These are phyloP conservation scores for Halcyon badia DNA, from an alignment of 2,797 vertebrate genomes.

Conservation along the genomic window DNA sequence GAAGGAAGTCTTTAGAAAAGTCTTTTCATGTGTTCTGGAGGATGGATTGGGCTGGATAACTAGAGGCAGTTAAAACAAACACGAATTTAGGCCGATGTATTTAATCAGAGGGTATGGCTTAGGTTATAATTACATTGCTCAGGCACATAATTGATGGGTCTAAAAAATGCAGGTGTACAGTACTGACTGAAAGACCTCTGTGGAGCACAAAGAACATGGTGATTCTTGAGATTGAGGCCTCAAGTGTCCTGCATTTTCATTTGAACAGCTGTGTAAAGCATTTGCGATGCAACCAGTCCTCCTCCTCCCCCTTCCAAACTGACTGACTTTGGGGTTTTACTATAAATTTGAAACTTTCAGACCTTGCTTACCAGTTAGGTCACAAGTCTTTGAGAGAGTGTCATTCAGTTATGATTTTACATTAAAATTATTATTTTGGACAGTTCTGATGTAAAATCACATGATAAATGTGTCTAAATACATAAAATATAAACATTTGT, in stretches of 20 bases:
- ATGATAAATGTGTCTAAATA: neutral
- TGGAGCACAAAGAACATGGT: constrained; percentile 34
- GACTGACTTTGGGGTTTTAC: neutral
- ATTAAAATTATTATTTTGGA: neutral
- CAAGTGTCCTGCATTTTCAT: constrained; percentile 65
- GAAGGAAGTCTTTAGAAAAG: constrained; percentile 26
- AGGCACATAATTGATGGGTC: constrained; percentile 74
- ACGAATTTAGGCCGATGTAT: constrained; percentile 68
- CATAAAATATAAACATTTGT: neutral
- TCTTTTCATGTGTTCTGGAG: constrained; percentile 41
- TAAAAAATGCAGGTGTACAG: constrained; percentile 71
- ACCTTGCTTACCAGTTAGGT: neutral
- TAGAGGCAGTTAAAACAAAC: constrained; percentile 75
- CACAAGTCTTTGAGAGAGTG: neutral
- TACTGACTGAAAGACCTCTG: constrained; percentile 63
- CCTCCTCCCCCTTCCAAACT: neutral
- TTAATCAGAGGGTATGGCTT: constrained; percentile 70
- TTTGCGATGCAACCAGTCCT: neutral
- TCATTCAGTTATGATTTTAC: neutral
- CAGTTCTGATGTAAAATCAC: neutral
- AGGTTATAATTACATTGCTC: constrained; percentile 73
- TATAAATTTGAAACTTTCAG: neutral
- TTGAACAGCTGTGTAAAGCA: constrained; percentile 61
- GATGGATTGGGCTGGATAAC: constrained; percentile 52
- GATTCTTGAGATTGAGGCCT: constrained; percentile 66